Base-by-base conservation (phyloP, 2,888 invertebrate genomes). In the Mythimna lalbum region DNA sequence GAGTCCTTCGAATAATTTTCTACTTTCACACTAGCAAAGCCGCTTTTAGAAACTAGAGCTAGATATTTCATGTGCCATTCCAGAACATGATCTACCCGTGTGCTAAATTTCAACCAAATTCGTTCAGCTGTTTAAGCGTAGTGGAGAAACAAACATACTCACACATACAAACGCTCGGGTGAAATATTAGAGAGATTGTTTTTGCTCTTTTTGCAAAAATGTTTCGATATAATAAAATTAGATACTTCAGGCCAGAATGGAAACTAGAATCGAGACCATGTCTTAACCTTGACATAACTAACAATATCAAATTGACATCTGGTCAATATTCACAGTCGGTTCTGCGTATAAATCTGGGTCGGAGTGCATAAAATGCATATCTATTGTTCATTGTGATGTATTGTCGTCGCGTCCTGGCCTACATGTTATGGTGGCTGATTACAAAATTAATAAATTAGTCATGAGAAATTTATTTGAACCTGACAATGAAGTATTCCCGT, bases 331-430 rank as follows among this genome's bases (percentile, higher is more conserved):
- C 56, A 69, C 65, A 59, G 73, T 53, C 69, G 67, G 64, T 65
- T 27, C 47, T 49, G 59, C 50, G n/a, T 66, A 39, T 62, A 57
- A 55, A 76, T 68, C 59, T 72, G 36, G 62, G 85, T 57, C 71
- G 76, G 2, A 63, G 39, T 65, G 66, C 69, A 69, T 64, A 69
- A 73, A 76, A 69, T 75, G 71, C 75, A 82, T 33, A 47, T 60
- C 66, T 70, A 87, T 88, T 88, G 88, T 88, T 66, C 86, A 85
- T 87, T 88, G 83, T 86, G 12, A 43, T 61, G 52, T 68, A 64
- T 60, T 69, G 69, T 77, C 52, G 62, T 60, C 43, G 27, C 65
- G 67, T 68, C 67, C 62, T 80, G 75, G 57, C 76, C 77, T 50
- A 66, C 10, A 63, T 72, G 21, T 31, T 50, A 71, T 81, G 84